These are phyloP conservation scores for Spinibarbus caldwelli DNA, from an alignment of 2,797 vertebrate genomes.

Conservation along the genomic window DNA sequence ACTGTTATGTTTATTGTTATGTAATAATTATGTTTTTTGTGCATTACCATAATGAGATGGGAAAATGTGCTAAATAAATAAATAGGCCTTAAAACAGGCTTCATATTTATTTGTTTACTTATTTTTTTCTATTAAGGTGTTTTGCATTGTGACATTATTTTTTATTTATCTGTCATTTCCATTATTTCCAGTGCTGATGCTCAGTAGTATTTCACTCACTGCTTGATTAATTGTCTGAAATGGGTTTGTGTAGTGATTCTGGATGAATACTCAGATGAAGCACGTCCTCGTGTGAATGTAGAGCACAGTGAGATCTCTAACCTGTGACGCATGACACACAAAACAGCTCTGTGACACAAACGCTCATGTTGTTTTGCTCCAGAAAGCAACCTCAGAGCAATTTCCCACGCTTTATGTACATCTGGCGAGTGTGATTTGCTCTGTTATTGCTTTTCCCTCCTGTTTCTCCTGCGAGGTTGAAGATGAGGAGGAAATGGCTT, in stretches of 20 bases:
- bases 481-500: constrained; percentile 13
- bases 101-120: too few relatives aligned
- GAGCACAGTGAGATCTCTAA: background rate
- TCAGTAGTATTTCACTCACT: background rate
- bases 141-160: background rate
- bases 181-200: too few relatives aligned
- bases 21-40: too few relatives aligned
- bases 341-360: background rate
- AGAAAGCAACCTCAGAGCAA: constrained; percentile 8
- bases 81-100: background rate
- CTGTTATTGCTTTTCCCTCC: constrained; percentile 8
- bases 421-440: background rate
- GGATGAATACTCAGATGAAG: too few relatives aligned
- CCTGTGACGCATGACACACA: too few relatives aligned
- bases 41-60: too few relatives aligned
- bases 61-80: too few relatives aligned
- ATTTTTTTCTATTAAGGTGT: background rate
- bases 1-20: too few relatives aligned
- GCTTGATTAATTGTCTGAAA: background rate
- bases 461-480: background rate
- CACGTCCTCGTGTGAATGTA: background rate
- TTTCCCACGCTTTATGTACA: background rate
- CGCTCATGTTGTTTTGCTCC: too few relatives aligned
- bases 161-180: too few relatives aligned
- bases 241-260: background rate